phyloP scores from a whole-genome alignment of 2,113 vertebrate species.

The Clinocottus analis region DNA sequence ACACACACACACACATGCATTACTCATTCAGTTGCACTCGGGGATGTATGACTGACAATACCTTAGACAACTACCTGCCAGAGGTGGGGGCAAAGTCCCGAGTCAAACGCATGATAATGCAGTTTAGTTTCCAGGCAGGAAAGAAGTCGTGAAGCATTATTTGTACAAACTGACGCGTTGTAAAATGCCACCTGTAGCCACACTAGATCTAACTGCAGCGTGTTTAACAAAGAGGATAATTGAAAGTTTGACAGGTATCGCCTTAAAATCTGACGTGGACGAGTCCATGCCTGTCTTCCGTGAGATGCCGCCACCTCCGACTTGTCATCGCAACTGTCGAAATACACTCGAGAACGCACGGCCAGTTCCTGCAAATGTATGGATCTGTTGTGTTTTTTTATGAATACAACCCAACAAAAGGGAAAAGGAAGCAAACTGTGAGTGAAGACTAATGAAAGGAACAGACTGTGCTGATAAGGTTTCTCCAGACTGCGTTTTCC shows the following conservation, averaged over 20 bases:
- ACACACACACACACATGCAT: constrained; percentile 65
- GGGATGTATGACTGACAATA: constrained; percentile 57
- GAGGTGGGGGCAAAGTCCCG: constrained; percentile 36
- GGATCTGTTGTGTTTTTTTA: constrained; percentile 11
- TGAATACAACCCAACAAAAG: constrained; percentile 11
- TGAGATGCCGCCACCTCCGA: constrained; percentile 16
- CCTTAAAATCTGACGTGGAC: constrained; percentile 6
- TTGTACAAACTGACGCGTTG: neutral
- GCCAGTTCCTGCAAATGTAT: constrained; percentile 1
- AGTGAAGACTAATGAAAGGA: constrained; percentile 20
- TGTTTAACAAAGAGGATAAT: constrained; percentile 25
- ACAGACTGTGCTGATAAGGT: constrained; percentile 14
- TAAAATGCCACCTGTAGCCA: constrained; percentile 22
- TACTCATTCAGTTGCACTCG: constrained; percentile 58
- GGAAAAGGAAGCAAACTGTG: neutral
- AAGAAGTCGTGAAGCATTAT: constrained; percentile 8
- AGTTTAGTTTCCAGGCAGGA: neutral
- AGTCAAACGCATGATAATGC: constrained; percentile 7
- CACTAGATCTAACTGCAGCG: neutral
- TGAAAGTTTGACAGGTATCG: constrained; percentile 8
- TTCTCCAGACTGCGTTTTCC: constrained; percentile 1
- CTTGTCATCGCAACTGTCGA: constrained; percentile 28
- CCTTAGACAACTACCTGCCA: constrained; percentile 32
- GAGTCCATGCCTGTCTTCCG: constrained; percentile 5
- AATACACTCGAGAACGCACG: constrained; percentile 10